phyloP scores from a whole-genome alignment of 2,888 invertebrate species.

The Hypomecis atomaria region DNA sequence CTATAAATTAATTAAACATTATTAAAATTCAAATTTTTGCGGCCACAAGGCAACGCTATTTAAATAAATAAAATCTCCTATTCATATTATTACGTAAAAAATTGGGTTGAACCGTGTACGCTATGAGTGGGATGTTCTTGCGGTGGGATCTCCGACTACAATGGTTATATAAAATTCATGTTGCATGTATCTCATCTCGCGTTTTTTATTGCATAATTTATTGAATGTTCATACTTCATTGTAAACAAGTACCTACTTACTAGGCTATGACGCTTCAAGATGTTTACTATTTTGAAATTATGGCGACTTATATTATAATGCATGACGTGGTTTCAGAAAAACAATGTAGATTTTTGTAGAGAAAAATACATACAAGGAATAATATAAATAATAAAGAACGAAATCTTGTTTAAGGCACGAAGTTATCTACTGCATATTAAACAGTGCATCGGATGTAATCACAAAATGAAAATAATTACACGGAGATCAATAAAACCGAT shows the following conservation, averaged over 20 bases:
- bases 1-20: too few species aligned
- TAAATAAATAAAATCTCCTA: too few species aligned
- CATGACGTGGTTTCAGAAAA: constrained; percentile 15
- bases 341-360: not conserved
- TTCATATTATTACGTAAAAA: too few species aligned
- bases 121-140: too few species aligned
- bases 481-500: not conserved
- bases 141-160: too few species aligned
- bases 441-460: constrained; percentile 34
- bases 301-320: constrained; percentile 15
- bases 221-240: constrained; percentile 11
- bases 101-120: too few species aligned
- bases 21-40: too few species aligned
- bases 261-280: constrained; percentile 1
- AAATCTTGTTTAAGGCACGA: not conserved
- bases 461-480: constrained; percentile 44
- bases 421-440: not conserved
- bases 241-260: constrained; percentile 22
- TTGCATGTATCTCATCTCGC: constrained; percentile 12
- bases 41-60: too few species aligned
- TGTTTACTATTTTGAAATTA: constrained; percentile 23
- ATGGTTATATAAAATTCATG: constrained; percentile 28
- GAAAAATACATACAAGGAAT: not conserved
- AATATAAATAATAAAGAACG: not conserved
- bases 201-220: constrained; percentile 18